A percentile compares a stretch with the other conserved stretches of the same genome.
phyloP scores from a whole-genome alignment of 2,888 invertebrate genomes.

The Plebejus anna region DNA sequence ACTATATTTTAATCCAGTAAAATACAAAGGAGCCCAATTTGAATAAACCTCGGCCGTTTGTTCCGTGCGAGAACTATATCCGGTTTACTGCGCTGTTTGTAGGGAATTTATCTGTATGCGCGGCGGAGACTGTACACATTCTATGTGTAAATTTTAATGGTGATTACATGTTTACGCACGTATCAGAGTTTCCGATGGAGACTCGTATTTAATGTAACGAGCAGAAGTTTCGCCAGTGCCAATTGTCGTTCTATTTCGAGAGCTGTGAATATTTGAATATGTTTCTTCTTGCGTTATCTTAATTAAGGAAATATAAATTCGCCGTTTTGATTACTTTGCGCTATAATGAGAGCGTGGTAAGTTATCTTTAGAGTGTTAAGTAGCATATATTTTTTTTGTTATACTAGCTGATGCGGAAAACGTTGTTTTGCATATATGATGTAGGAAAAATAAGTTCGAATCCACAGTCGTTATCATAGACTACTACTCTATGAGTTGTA shows the following conservation, averaged over 20 bases:
- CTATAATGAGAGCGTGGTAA: not conserved
- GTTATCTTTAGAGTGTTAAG: not conserved
- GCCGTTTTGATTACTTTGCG: not conserved
- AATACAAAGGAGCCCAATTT: constrained; percentile 78
- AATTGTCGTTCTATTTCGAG: constrained; percentile 9
- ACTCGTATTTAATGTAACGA: constrained; percentile 24
- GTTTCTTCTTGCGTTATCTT: constrained; percentile 9
- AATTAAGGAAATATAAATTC: constrained; percentile 2
- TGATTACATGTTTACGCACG: constrained; percentile 38
- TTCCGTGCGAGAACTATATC: constrained; percentile 74
- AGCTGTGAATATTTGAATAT: constrained; percentile 2
- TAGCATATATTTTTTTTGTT: too few relatives aligned
- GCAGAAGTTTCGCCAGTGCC: not conserved
- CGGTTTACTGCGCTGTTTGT: constrained; percentile 69
- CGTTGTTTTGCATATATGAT: not conserved
- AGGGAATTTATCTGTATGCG: constrained; percentile 69
- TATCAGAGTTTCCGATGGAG: constrained; percentile 33
- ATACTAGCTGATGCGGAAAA: not conserved
- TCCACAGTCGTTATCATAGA: too few relatives aligned
- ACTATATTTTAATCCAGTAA: constrained; percentile 77
- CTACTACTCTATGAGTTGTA: too few relatives aligned
- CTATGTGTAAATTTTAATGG: constrained; percentile 45
- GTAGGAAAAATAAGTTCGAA: too few relatives aligned
- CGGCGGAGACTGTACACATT: constrained; percentile 51
- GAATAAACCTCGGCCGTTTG: constrained; percentile 77